phyloP scores from a whole-genome alignment of 2,113 vertebrate genomes.

The Cichladusa arquata region DNA sequence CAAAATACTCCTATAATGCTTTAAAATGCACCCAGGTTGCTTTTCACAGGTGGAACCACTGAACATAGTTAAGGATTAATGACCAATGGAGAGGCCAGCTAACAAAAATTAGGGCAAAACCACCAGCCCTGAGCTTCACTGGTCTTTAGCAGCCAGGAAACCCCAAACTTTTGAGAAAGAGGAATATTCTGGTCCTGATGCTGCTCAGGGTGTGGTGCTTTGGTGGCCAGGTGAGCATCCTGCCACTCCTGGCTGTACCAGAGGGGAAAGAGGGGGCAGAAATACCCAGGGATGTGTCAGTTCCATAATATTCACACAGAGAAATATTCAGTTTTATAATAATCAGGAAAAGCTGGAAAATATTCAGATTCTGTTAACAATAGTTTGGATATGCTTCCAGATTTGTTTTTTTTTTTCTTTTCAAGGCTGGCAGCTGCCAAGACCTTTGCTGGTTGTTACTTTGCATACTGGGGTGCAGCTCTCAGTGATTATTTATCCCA shows the following conservation, averaged over 20 bases:
- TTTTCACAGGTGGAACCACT: slow-evolving; percentile 20
- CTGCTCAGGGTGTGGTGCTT: background rate
- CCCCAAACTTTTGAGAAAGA: background rate
- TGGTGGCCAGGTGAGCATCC: background rate
- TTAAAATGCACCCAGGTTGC: slow-evolving; percentile 18
- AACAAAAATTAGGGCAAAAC: background rate
- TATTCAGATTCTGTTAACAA: background rate
- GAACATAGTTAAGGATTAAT: background rate
- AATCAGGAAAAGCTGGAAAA: background rate
- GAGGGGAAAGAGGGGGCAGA: background rate
- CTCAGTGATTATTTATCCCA: background rate
- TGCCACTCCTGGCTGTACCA: background rate
- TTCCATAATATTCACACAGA: background rate
- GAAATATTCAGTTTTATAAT: background rate
- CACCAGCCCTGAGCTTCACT: background rate
- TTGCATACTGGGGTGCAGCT: background rate
- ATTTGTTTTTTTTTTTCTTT: background rate
- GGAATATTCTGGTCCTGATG: background rate
- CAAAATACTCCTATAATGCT: background rate
- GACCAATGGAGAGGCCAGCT: background rate
- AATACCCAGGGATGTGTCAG: background rate
- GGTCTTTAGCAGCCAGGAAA: slow-evolving; percentile 13
- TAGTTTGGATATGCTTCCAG: background rate
- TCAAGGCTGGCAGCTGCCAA: background rate
- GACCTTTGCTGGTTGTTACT: background rate